phyloP scores from a whole-genome alignment of 2,797 vertebrate genomes.

The Pipistrellus pygmaeus region DNA sequence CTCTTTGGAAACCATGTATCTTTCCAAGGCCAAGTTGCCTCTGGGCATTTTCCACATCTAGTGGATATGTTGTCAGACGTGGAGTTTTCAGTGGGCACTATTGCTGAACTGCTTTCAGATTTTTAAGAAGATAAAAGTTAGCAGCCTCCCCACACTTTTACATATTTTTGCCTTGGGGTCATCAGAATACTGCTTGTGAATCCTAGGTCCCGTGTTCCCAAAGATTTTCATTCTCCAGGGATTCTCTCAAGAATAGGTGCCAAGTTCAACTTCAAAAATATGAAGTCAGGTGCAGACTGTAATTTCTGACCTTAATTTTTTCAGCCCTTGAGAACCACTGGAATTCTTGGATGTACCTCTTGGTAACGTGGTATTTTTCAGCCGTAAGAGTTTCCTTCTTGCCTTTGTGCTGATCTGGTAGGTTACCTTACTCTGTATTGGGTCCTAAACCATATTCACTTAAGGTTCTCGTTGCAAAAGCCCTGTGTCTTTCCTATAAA shows the following conservation, averaged over 20 bases:
- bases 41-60: background rate
- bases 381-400: slow-evolving; percentile 1
- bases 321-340: background rate
- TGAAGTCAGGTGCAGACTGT: background rate
- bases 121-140: background rate
- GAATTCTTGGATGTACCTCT: background rate
- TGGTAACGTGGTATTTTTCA: background rate
- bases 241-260: background rate
- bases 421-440: slow-evolving; percentile 73
- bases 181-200: background rate
- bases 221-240: background rate
- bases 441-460: slow-evolving; percentile 17
- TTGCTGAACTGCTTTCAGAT: background rate
- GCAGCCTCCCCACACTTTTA: background rate
- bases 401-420: background rate
- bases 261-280: slow-evolving; percentile 17
- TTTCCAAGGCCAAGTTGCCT: background rate
- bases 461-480: slow-evolving; percentile 64
- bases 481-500: slow-evolving; percentile 55
- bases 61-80: background rate
- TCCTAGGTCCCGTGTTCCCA: background rate
- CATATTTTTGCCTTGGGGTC: background rate
- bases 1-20: background rate
- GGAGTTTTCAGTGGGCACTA: background rate
- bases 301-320: background rate